These are phyloP conservation scores for Diachrysia chrysitis DNA, from an alignment of 2,888 invertebrate genomes.

Conservation along the genomic window DNA sequence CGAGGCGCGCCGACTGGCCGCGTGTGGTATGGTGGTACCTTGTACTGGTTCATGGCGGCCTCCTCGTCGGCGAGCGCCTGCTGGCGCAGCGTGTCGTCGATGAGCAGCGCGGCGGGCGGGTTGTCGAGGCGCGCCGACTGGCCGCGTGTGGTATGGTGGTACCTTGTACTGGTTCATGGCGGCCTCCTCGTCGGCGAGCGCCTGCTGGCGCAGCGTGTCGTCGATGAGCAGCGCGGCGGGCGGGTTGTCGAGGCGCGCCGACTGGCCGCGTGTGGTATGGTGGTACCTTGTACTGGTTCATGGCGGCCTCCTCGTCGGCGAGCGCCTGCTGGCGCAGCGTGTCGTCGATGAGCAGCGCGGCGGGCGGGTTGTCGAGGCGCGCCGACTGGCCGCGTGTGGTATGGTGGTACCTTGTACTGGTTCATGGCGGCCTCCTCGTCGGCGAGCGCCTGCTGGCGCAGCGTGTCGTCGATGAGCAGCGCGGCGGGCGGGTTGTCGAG, in stretches of 20 bases:
- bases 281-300: conserved; percentile 98
- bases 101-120: conserved; percentile 82
- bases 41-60: conserved; percentile 98
- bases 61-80: conserved; percentile 98
- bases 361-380: too few species aligned
- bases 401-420: conserved; percentile 85
- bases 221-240: conserved; percentile 14
- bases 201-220: too few species aligned
- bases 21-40: conserved; percentile 91
- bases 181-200: too few species aligned
- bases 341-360: conserved; percentile 93
- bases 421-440: too few species aligned
- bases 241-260: too few species aligned
- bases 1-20: conserved; percentile 90
- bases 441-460: too few species aligned
- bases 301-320: conserved; percentile 98
- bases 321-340: conserved; percentile 95
- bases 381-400: conserved; percentile 91
- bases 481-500: too few species aligned
- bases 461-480: too few species aligned
- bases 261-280: conserved; percentile 87
- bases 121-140: too few species aligned
- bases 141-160: too few species aligned
- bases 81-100: conserved; percentile 95
- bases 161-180: conserved; percentile 71